Base-by-base conservation (phyloP, 2,113 vertebrate genomes). In the Megalops atlanticus region DNA sequence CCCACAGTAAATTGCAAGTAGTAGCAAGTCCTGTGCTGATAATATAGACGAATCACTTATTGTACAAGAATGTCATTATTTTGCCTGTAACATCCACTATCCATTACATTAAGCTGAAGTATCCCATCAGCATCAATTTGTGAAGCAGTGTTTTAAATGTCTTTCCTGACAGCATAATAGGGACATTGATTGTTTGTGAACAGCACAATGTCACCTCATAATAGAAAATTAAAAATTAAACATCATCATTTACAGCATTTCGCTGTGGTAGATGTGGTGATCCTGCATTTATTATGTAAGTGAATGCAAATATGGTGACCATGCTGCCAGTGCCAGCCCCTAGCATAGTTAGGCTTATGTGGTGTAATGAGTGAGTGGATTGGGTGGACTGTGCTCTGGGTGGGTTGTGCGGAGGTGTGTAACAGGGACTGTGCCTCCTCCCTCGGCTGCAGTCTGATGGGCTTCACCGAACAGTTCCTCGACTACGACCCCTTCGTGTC, bases 401-500 rank as follows among this genome's bases (percentile, higher is more conserved):
- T 6, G 43, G 43, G 14, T 14, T 45, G 43, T 10, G 7, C 58
- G 12, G 12, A 8, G 21, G 21, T 64, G 58, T 64, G 4, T 27
- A 64, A 64, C 24, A 1, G 58, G 24, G 24, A n/a, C 58, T 10
- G 7, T n/a, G 31, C 16, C 68, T 52, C 31, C 81, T 78, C 78
- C 77, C 27, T 82, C 74, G 74, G 77, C 11, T 87, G 73, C 91
- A 99, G 97, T 87, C 93, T 99, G 89, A 97, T 98, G 88, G 85
- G 92, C 84, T 98, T 96, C 92, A 95, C 96, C 0, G 97, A 98
- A 82, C 97, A 99, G 86, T 98, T 98, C 76, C 82, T 94, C 90
- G 97, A 98, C 52, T 99, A 98, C 2, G 97, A 99, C 84, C 95
- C 96, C 40, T 95, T 98, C 45, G 92, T 96, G 88, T 95, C 95